These are phyloP conservation scores for Caenorhabditis imperialis DNA, from an alignment of 2,888 invertebrate genomes.

Conservation along the genomic window DNA sequence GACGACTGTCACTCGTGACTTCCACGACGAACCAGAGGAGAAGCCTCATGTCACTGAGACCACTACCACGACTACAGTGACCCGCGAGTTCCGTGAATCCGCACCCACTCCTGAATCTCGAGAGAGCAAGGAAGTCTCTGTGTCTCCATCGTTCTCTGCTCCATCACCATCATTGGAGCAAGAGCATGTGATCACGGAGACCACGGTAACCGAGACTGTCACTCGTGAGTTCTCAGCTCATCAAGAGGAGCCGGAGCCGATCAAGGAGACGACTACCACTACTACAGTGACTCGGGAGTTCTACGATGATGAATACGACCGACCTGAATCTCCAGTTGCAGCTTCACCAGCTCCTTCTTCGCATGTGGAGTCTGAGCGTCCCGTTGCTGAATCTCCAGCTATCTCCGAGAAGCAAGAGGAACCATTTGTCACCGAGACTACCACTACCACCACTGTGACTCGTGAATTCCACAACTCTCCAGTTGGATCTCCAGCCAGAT, in stretches of 20 bases:
- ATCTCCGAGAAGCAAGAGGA: conserved; percentile 17
- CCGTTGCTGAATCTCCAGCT: conserved; percentile 7
- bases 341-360: no score
- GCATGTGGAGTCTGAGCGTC: no score
- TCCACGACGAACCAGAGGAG: conserved; percentile 15
- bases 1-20: conserved; percentile 14
- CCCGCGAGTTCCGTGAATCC: not conserved
- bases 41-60: not conserved
- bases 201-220: not conserved
- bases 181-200: conserved; percentile 7
- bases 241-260: not conserved
- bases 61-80: no score
- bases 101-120: not conserved
- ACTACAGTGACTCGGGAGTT: not conserved
- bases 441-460: conserved; percentile 27
- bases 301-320: not conserved
- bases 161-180: no score
- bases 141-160: not conserved
- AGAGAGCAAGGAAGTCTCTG: not conserved
- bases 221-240: no score
- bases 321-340: not conserved
- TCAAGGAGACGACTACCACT: no score
- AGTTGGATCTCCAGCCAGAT: not conserved
- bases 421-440: conserved; percentile 14
- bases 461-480: conserved; percentile 11